A percentile compares a stretch with the other conserved stretches of the same genome.
Conservation (phyloP, 2,113 vertebrate genomes). For the Zingel zingel region DNA sequence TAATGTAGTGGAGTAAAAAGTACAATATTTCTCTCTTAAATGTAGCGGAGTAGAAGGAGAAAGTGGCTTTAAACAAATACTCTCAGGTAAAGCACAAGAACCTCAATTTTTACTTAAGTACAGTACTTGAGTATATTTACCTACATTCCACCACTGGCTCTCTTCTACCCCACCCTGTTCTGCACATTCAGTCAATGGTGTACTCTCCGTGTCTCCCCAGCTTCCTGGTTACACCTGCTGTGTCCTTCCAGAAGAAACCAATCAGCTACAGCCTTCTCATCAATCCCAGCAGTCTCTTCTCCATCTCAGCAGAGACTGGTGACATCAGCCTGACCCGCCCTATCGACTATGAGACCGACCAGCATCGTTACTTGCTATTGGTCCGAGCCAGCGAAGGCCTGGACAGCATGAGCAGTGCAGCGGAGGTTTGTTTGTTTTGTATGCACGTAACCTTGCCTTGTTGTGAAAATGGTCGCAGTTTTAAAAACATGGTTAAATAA, state of each 20-base stretch:
- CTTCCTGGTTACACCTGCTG: conserved; percentile 87
- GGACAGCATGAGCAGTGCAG: conserved; percentile 86
- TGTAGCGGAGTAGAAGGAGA: too few relatives aligned
- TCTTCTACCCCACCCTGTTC: not conserved
- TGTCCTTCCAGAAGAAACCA: conserved; percentile 90
- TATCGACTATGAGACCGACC: conserved; percentile 90
- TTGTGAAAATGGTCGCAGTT: too few relatives aligned
- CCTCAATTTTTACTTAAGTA: too few relatives aligned
- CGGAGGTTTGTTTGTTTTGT: conserved; percentile 81
- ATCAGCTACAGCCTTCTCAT: conserved; percentile 90
- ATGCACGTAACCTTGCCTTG: too few relatives aligned
- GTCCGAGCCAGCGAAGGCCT: conserved; percentile 87
- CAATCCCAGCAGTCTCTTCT: conserved; percentile 91
- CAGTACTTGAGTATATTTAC: too few relatives aligned
- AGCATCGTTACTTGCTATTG: conserved; percentile 87
- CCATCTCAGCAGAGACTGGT: conserved; percentile 84
- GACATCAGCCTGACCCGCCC: conserved; percentile 86
- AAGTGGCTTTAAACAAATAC: too few relatives aligned
- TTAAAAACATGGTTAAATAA: too few relatives aligned
- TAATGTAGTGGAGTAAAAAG: too few relatives aligned
- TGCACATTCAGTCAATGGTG: not conserved
- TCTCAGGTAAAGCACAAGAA: too few relatives aligned
- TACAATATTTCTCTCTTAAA: too few relatives aligned
- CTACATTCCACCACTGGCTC: too few relatives aligned
- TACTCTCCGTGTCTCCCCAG: conserved; percentile 70